phyloP scores from a whole-genome alignment of 2,888 invertebrate genomes.

The Netelia melanura region DNA sequence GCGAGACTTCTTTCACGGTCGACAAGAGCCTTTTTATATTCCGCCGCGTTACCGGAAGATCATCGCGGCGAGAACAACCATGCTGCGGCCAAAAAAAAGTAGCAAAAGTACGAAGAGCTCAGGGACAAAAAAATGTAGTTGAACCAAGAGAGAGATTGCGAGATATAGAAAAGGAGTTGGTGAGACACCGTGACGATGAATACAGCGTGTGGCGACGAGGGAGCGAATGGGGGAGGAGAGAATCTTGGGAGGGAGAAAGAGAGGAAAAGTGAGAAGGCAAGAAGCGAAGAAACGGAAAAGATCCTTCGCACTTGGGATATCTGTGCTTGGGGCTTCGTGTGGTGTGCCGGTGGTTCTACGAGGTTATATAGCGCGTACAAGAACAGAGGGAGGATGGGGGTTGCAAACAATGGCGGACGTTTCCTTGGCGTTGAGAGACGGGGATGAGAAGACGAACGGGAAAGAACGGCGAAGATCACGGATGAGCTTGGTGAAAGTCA shows the following conservation, averaged over 20 bases:
- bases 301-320: conserved; percentile 56
- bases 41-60: conserved; percentile 65
- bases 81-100: conserved; percentile 34
- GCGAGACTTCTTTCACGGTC: conserved; percentile 67
- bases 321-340: conserved; percentile 40
- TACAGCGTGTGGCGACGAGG: conserved; percentile 1
- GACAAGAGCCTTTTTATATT: conserved; percentile 68
- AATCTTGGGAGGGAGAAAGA: conserved; percentile 33
- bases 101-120: conserved; percentile 43
- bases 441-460: conserved; percentile 37
- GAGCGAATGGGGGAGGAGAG: neutral
- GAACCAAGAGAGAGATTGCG: conserved; percentile 37
- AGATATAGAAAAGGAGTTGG: conserved; percentile 44
- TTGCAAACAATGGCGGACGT: conserved; percentile 66
- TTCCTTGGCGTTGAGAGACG: conserved; percentile 51
- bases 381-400: conserved; percentile 13
- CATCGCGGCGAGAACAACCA: conserved; percentile 53
- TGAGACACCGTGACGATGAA: conserved; percentile 40
- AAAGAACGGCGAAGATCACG: conserved; percentile 54
- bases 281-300: conserved; percentile 46
- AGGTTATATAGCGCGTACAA: conserved; percentile 15
- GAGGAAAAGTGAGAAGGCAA: conserved; percentile 51
- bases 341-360: conserved; percentile 43
- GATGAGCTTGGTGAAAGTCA: conserved; percentile 64
- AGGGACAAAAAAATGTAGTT: conserved; percentile 19